These are phyloP conservation scores for Hydractinia symbiolongicarpus DNA, from an alignment of 30 jellyfish, hydroid and myxozoan genomes.

Conservation along the genomic window DNA sequence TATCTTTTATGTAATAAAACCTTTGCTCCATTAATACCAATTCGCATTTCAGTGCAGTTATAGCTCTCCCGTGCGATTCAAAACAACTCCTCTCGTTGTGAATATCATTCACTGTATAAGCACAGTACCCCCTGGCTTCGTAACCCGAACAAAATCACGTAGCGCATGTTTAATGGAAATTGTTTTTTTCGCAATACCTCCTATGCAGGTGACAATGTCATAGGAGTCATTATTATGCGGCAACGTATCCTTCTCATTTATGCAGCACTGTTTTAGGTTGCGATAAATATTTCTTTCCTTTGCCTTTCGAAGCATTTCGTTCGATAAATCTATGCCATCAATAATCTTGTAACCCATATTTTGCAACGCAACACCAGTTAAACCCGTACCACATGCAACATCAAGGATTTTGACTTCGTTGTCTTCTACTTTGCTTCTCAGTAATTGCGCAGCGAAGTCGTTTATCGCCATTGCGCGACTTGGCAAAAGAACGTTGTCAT, in stretches of 20 bases:
- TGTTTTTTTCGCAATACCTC: neutral
- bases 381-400: conserved; percentile 7
- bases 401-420: neutral
- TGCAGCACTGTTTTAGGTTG: neutral
- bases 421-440: neutral
- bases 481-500: neutral
- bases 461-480: neutral
- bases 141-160: neutral
- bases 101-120: neutral
- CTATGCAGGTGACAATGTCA: neutral
- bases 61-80: neutral
- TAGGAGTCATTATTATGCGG: neutral
- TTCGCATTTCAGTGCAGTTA: neutral
- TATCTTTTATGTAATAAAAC: neutral
- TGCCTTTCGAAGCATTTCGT: neutral
- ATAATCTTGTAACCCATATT: neutral
- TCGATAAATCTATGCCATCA: neutral
- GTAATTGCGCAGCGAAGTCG: neutral
- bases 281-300: neutral
- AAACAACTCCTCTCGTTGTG: neutral
- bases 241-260: neutral
- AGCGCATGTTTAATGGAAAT: neutral
- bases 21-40: neutral
- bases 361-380: conserved; percentile 4
- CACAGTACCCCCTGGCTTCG: conserved; percentile 18